These are phyloP conservation scores for Megamerina dolium DNA, from an alignment of 2,888 invertebrate genomes.

Conservation along the genomic window DNA sequence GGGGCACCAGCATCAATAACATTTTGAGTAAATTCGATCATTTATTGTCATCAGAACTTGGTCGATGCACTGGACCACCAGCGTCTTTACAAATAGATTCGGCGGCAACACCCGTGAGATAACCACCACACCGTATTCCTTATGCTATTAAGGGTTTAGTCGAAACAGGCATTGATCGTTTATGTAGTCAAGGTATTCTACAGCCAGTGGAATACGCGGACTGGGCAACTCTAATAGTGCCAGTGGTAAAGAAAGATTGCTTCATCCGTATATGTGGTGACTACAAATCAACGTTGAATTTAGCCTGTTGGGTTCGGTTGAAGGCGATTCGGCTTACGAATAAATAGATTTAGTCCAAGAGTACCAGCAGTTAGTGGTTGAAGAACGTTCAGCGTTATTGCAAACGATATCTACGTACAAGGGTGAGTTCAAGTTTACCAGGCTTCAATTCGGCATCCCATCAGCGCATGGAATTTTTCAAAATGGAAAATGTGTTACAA, in stretches of 20 bases:
- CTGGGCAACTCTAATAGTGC: slow-evolving; percentile 9
- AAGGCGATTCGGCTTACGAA: slow-evolving; percentile 32
- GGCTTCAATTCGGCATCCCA: too few relatives aligned
- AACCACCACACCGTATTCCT: slow-evolving; percentile 6
- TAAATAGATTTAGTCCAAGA: slow-evolving; percentile 40
- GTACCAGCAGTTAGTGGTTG: slow-evolving; percentile 28
- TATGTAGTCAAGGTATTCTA: slow-evolving; percentile 4
- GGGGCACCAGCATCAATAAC: too few relatives aligned
- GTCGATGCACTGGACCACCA: not conserved
- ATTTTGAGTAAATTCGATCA: not conserved
- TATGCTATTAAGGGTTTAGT: slow-evolving; percentile 2
- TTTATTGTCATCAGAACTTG: not conserved
- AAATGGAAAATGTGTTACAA: slow-evolving; percentile 15
- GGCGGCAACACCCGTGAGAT: slow-evolving; percentile 1
- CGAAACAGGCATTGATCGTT: slow-evolving; percentile 1
- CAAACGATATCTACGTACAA: too few relatives aligned
- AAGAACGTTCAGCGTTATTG: slow-evolving; percentile 30
- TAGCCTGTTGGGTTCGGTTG: slow-evolving; percentile 19
- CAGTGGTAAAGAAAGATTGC: too few relatives aligned
- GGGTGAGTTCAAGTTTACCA: slow-evolving; percentile 29
- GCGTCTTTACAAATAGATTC: not conserved
- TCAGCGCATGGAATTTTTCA: slow-evolving; percentile 19
- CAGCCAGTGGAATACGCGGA: slow-evolving; percentile 4
- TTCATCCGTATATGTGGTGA: slow-evolving; percentile 26
- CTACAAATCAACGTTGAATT: slow-evolving; percentile 20